Evolutionary conservation across 2,797 vertebrate genomes (phyloP), one percentile per base, ranked within the genome.

Genomic region (Leptatherina wallacei): DNA sequence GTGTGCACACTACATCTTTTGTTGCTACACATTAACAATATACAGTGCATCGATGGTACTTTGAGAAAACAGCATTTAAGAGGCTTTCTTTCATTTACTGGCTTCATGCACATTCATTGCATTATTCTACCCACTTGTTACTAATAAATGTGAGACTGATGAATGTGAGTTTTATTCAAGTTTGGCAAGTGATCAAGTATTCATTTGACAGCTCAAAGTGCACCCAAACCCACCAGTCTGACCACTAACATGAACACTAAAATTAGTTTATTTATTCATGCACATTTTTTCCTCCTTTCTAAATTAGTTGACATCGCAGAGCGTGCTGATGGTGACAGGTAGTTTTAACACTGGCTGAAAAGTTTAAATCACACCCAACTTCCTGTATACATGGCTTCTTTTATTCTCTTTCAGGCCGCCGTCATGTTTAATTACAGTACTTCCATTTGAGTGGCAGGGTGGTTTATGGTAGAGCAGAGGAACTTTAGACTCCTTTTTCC

Each of bases 321-420:
- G 83, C 83, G 78, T 90, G 91, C 88, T 71, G 80, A 86, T 81
- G 83, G 77, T 91, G 90, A 92, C 92, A 92, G 88, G 70, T 86
- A 82, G 79, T 82, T 87, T 87, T 85, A 89, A 90, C 85, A 76
- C 79, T 36, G 64, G 67, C 57, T 86, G 84, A 89, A 80, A 86
- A 80, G 83, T 88, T 84, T 71, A 80, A 85, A 80, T 87, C 86
- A 82, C 77, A 77, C 77, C 78, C 85, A 84, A 51, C 69, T 54
- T 85, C 69, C 59, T 61, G 70, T 78, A 83, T 61, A 77, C 85
- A 85, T 52, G 78, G 67, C 71, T 84, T 75, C 75, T 75, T 69
- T 62, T 59, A 33, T 62, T 77, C 75, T 83, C 42, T 71, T 1
- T 52, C 75, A 77, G 65, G 81, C 74, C 20, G 14, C 82, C 73